Base-by-base conservation (phyloP, 2,797 vertebrate species). In the Cephalopachus bancanus region DNA sequence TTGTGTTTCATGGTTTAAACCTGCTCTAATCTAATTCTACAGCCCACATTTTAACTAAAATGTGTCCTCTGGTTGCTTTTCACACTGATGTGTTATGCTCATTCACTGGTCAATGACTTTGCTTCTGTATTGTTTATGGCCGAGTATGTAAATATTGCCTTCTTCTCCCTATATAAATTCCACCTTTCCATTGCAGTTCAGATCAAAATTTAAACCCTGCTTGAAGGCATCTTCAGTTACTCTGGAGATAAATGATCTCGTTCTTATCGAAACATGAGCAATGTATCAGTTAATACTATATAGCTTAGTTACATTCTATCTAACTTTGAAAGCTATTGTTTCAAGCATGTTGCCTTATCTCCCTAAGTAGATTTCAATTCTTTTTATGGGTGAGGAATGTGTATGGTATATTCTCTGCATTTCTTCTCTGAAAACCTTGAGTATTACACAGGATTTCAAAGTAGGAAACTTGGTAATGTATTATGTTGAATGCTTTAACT, bases 241-340 rank as follows among this genome's bases (percentile, higher is more conserved):
- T 84, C 75, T 92, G 49, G 28, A 57, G 26, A 87, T 19, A 80
- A 83, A 86, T 28, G 15, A n/a, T 37, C 28, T 95, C 16, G 28
- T 96, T 75, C 78, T 85, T 94, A n/a, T 71, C 33, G 80, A 20
- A 83, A 96, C 10, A 5, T 90, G 14, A 65, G 11, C 3, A 65
- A 79, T 69, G 93, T 12, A 91, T 94, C 64, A 72, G 14, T 83
- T 81, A 15, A 74, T 60, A 72, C 7, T 85, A 5, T 26, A 57
- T 33, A 55, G 5, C 60, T 76, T 89, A 86, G 30, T 85, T 79
- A 67, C 2, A 81, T 55, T 5, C 12, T 84, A 59, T 87, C 55
- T 72, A 20, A 2, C 59, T 90, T 57, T 83, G 1, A 93, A 69
- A 62, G 49, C 2, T 80, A 55, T 49, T 55, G 5, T 81, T 91